These are phyloP conservation scores for Mamestra brassicae DNA, from an alignment of 2,888 invertebrate species.

Conservation along the genomic window DNA sequence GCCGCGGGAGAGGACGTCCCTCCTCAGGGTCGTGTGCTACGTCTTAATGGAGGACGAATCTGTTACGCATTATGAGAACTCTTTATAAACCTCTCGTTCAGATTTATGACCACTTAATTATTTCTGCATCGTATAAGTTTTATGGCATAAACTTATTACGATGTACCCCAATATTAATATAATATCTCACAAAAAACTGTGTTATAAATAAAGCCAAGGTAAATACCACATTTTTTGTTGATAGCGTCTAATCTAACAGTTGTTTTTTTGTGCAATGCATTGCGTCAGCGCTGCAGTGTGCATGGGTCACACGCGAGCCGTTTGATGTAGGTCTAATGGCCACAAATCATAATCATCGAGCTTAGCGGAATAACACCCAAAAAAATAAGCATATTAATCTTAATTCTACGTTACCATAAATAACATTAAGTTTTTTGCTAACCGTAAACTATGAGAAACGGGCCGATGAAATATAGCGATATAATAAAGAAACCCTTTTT, in stretches of 20 bases:
- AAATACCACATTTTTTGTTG: slow-evolving; percentile 67
- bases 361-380: slow-evolving; percentile 67
- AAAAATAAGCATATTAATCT: slow-evolving; percentile 86
- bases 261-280: slow-evolving; percentile 55
- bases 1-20: slow-evolving; percentile 54
- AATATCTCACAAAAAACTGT: slow-evolving; percentile 44
- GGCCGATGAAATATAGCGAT: slow-evolving; percentile 79
- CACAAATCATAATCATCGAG: slow-evolving; percentile 82
- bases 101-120: slow-evolving; percentile 62
- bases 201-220: slow-evolving; percentile 64
- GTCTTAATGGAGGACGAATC: slow-evolving; percentile 39
- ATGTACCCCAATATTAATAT: slow-evolving; percentile 57
- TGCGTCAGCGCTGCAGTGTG: slow-evolving; percentile 76
- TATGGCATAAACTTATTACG: slow-evolving; percentile 63
- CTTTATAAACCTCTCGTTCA: slow-evolving; percentile 50
- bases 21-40: slow-evolving; percentile 30
- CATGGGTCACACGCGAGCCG: slow-evolving; percentile 81
- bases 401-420: slow-evolving; percentile 83
- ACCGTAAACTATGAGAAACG: slow-evolving; percentile 75
- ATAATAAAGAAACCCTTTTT: slow-evolving; percentile 77
- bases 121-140: slow-evolving; percentile 60
- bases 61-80: slow-evolving; percentile 51
- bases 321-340: slow-evolving; percentile 85
- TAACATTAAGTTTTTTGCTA: slow-evolving; percentile 73
- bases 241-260: slow-evolving; percentile 65